Percentiles rank a stretch among this genome's conserved stretches.
These are phyloP conservation scores for Synodontis membranacea DNA, from an alignment of 2,113 vertebrate species.

Conservation along the genomic window DNA sequence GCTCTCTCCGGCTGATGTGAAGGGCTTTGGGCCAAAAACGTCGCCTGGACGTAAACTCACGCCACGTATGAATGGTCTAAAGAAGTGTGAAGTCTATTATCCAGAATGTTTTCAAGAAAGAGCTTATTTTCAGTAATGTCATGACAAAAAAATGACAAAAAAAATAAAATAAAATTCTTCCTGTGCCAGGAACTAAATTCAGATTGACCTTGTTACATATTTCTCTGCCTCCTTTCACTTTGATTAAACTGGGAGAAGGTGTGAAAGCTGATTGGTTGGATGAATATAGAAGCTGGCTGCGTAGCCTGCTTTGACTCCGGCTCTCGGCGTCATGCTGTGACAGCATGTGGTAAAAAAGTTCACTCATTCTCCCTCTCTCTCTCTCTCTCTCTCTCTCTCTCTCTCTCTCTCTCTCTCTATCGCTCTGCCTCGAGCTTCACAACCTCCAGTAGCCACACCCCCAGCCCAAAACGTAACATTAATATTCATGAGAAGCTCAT, in stretches of 20 bases:
- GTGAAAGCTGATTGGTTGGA: constrained; percentile 19
- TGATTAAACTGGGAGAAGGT: constrained; percentile 20
- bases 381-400: neutral
- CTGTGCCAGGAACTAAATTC: constrained; percentile 8
- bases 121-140: neutral
- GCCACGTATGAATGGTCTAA: neutral
- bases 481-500: constrained; percentile 28
- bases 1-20: neutral
- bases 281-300: constrained; percentile 30
- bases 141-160: neutral
- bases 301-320: neutral
- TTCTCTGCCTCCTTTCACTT: neutral
- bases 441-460: constrained; percentile 24
- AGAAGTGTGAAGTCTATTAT: neutral
- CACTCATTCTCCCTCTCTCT: neutral
- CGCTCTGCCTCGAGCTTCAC: neutral
- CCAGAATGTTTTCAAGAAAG: neutral
- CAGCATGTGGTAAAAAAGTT: constrained; percentile 27
- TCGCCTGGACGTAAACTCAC: neutral
- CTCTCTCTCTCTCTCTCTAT: neutral
- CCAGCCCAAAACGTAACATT: constrained; percentile 1
- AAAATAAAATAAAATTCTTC: neutral
- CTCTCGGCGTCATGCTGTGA: constrained; percentile 32
- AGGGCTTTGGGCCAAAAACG: neutral
- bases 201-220: neutral